Percentiles rank a stretch among this genome's conserved stretches.
phyloP scores from a whole-genome alignment of 1,140 invertebrate genomes.

The Lethrus apterus region DNA sequence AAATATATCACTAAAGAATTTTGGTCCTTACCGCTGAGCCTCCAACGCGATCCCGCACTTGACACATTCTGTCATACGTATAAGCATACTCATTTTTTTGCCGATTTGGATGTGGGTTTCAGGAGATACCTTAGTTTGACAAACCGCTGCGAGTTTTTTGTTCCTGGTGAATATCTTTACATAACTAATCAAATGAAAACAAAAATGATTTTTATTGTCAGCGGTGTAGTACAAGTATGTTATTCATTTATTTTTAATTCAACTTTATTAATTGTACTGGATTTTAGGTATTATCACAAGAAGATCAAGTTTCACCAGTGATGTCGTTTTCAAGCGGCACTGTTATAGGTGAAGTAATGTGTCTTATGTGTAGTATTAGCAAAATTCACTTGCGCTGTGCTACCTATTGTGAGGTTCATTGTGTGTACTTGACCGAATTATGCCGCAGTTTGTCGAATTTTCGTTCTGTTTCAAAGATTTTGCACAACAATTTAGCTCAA shows the following conservation, averaged over 20 bases:
- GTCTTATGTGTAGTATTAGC: background rate
- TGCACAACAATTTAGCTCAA: background rate
- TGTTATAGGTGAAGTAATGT: conserved; percentile 41
- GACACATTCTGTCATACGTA: conserved; percentile 1
- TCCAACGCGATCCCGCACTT: background rate
- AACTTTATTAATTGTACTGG: too few species aligned
- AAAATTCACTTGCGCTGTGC: conserved; percentile 26
- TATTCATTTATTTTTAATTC: too few species aligned
- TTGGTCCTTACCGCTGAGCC: background rate
- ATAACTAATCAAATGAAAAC: conserved; percentile 2
- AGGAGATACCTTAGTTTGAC: background rate
- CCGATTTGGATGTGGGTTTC: background rate
- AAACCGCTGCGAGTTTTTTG: background rate
- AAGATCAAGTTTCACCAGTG: conserved; percentile 44
- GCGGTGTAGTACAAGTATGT: conserved; percentile 6
- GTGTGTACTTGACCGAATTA: conserved; percentile 39
- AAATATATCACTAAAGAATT: too few species aligned
- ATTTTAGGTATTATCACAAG: conserved; percentile 14
- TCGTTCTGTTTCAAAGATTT: background rate
- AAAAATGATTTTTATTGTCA: conserved; percentile 6
- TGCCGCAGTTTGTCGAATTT: conserved; percentile 41
- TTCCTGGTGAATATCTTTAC: conserved; percentile 7
- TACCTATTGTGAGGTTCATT: conserved; percentile 44
- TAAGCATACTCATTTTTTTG: conserved; percentile 2
- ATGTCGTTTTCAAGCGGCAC: conserved; percentile 44